phyloP scores from a whole-genome alignment of 2,113 vertebrate genomes.

The Morone saxatilis region DNA sequence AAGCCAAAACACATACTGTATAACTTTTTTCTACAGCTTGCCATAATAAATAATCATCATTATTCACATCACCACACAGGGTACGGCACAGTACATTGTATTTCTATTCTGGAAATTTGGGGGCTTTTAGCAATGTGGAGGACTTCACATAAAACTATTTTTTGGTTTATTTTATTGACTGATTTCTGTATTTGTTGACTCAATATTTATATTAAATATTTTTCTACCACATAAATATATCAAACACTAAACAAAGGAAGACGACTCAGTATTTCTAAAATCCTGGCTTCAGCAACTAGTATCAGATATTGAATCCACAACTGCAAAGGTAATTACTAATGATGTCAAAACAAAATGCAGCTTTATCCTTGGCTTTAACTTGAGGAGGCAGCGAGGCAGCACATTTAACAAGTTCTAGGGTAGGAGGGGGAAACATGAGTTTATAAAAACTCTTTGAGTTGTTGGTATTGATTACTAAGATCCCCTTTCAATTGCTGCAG shows the following conservation, averaged over 20 bases:
- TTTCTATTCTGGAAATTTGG: too few relatives aligned
- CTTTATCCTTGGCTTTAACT: background rate
- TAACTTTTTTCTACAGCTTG: background rate
- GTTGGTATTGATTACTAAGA: background rate
- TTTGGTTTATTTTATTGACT: background rate
- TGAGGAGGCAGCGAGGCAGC: background rate
- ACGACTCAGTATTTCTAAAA: background rate
- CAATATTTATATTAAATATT: background rate
- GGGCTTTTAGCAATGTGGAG: too few relatives aligned
- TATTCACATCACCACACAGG: background rate
- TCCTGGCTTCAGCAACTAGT: background rate
- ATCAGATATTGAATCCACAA: background rate
- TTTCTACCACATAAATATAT: background rate
- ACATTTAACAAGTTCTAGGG: background rate
- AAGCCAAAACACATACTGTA: background rate
- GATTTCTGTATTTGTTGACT: background rate
- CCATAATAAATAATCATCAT: background rate
- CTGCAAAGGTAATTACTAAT: background rate
- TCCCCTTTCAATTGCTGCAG: background rate
- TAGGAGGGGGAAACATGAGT: background rate
- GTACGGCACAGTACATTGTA: too few relatives aligned
- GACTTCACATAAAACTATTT: background rate
- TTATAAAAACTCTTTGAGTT: background rate
- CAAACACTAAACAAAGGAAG: background rate
- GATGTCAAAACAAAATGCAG: background rate